Evolutionary conservation across 1,140 invertebrate genomes (phyloP).

Genomic region (Aphelenchoides fujianensis): DNA sequence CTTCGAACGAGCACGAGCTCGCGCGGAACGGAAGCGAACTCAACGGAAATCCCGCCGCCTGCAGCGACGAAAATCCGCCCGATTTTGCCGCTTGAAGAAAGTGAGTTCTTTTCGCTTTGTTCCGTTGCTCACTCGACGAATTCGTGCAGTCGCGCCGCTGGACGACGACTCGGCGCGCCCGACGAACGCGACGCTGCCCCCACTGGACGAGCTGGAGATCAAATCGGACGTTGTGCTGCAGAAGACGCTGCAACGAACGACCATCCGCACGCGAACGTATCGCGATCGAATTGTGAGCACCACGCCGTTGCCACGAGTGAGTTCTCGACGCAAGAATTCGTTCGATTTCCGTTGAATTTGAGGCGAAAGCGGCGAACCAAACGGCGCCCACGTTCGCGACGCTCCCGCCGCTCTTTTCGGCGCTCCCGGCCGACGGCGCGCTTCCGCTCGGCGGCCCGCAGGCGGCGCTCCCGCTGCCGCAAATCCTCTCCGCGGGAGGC

Average conservation of each 20-base stretch:
- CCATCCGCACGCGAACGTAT: background rate
- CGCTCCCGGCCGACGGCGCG: background rate
- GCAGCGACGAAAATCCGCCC: slow-evolving; percentile 14
- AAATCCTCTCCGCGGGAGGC: background rate
- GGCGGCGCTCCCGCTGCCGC: background rate
- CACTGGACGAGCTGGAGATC: slow-evolving; percentile 14
- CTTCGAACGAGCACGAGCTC: no score
- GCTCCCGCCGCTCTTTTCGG: slow-evolving; percentile 12
- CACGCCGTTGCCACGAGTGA: background rate
- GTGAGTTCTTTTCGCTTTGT: background rate
- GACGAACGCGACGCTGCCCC: background rate
- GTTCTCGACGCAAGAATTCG: background rate
- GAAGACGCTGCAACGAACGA: slow-evolving; percentile 16
- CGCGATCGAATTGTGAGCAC: background rate
- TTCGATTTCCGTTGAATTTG: background rate
- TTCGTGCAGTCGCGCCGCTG: background rate
- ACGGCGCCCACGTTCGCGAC: background rate
- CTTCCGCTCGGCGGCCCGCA: slow-evolving; percentile 1
- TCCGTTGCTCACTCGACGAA: background rate
- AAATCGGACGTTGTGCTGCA: slow-evolving; percentile 14
- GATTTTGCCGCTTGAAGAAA: background rate
- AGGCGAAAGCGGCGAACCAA: background rate
- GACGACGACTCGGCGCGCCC: background rate
- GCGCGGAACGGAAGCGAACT: background rate
- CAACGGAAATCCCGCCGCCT: background rate